Conservation (phyloP, 2,797 vertebrate genomes). For the Parotocinclus haroldoi region DNA sequence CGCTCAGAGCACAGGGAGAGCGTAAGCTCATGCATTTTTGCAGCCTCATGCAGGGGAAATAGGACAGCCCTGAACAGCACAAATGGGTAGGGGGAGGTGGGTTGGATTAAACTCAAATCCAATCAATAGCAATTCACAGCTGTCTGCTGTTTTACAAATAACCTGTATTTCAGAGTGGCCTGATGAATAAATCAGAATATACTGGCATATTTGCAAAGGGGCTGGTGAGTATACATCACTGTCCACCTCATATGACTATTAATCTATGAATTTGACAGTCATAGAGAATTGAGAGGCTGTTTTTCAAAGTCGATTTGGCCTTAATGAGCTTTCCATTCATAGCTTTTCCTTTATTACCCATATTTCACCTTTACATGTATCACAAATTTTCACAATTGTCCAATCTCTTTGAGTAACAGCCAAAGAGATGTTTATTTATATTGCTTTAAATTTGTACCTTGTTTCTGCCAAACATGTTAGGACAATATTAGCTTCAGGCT, state of each 20-base stretch:
- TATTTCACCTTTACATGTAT: constrained; percentile 66
- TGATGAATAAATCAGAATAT: constrained; percentile 72
- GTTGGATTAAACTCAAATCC: constrained; percentile 66
- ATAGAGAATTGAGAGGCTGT: constrained; percentile 53
- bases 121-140: constrained; percentile 71
- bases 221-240: constrained; percentile 68
- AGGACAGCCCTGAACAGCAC: constrained; percentile 29
- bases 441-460: constrained; percentile 26
- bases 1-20: constrained; percentile 18
- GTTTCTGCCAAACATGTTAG: constrained; percentile 27
- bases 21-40: constrained; percentile 23
- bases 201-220: constrained; percentile 62
- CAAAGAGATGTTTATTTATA: constrained; percentile 32
- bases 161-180: constrained; percentile 51
- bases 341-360: constrained; percentile 52
- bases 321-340: constrained; percentile 64
- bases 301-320: constrained; percentile 58
- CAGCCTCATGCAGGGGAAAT: constrained; percentile 6
- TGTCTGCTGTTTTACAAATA: constrained; percentile 63
- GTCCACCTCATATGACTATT: constrained; percentile 52
- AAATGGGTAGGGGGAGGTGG: constrained; percentile 9
- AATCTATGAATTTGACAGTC: constrained; percentile 63
- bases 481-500: constrained; percentile 24
- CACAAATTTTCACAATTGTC: constrained; percentile 57
- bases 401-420: constrained; percentile 54